Evolutionary conservation across 2,113 vertebrate species (phyloP).

Genomic region (Gymnocephalus cernua): DNA sequence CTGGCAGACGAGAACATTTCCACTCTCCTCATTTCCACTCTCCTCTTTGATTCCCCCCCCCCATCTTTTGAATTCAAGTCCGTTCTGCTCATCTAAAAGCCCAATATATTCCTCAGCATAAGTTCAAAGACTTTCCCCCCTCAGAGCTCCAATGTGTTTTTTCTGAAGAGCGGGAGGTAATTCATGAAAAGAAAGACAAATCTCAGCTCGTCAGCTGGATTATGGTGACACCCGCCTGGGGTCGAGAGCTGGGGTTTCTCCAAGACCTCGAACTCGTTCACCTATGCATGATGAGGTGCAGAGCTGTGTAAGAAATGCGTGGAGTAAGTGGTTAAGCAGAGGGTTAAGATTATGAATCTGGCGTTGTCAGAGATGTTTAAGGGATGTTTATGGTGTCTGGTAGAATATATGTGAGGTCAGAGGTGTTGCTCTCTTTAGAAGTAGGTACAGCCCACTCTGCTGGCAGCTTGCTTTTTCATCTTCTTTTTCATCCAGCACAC

Average conservation of each 20-base stretch:
- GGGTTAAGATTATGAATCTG: constrained; percentile 10
- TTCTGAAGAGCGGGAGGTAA: constrained; percentile 30
- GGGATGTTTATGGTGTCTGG: not conserved
- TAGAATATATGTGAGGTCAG: not conserved
- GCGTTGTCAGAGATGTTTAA: constrained; percentile 21
- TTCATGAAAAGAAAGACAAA: constrained; percentile 49
- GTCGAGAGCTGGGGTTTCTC: constrained; percentile 32
- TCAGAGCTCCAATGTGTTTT: not conserved
- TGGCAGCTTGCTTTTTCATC: not conserved
- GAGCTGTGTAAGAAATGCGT: constrained; percentile 1
- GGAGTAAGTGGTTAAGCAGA: not conserved
- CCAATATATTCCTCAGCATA: constrained; percentile 66
- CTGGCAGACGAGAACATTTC: constrained; percentile 53
- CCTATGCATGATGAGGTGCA: not conserved
- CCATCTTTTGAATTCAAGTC: constrained; percentile 54
- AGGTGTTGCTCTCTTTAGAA: not conserved
- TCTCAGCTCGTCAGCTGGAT: constrained; percentile 49
- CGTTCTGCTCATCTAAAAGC: constrained; percentile 53
- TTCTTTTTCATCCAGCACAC: not conserved
- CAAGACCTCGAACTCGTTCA: not conserved
- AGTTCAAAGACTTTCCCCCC: constrained; percentile 57
- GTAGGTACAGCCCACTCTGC: not conserved
- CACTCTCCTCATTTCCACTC: constrained; percentile 24
- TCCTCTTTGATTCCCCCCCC: constrained; percentile 42
- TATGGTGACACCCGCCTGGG: not conserved